phyloP scores from a whole-genome alignment of 37 sponge, comb jelly and placozoan genomes.

The Halichondria panicea region DNA sequence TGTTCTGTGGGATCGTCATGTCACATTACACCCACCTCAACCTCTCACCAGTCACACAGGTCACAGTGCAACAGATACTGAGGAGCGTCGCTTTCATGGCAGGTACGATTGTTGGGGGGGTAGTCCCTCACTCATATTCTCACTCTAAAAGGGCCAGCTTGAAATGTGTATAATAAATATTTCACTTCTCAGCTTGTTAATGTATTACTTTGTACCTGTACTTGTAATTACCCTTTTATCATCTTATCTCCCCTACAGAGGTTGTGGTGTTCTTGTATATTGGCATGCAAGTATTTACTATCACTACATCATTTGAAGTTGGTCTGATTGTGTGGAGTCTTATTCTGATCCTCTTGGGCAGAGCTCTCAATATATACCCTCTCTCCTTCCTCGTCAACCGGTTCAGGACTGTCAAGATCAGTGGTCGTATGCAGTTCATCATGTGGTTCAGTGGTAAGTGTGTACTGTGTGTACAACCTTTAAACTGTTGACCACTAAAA shows the following conservation, averaged over 20 bases:
- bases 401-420: constrained; percentile 80
- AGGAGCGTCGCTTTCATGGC: constrained; percentile 90
- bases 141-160: neutral
- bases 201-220: too few species aligned
- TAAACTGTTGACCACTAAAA: neutral
- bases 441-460: constrained; percentile 95
- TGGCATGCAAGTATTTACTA: constrained; percentile 89
- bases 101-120: constrained; percentile 24
- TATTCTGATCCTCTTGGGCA: constrained; percentile 75
- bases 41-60: constrained; percentile 89
- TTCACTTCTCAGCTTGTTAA: too few species aligned
- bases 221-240: neutral
- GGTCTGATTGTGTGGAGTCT: constrained; percentile 89
- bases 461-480: neutral
- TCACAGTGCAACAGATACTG: constrained; percentile 87
- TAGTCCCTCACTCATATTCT: neutral
- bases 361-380: constrained; percentile 92
- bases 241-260: constrained; percentile 74
- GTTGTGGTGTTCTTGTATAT: constrained; percentile 95
- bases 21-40: constrained; percentile 96
- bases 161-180: too few species aligned
- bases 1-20: constrained; percentile 96
- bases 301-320: constrained; percentile 70
- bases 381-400: constrained; percentile 77
- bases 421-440: constrained; percentile 77